These are phyloP conservation scores for Ochropacha duplaris DNA, from an alignment of 2,888 invertebrate genomes.

Conservation along the genomic window DNA sequence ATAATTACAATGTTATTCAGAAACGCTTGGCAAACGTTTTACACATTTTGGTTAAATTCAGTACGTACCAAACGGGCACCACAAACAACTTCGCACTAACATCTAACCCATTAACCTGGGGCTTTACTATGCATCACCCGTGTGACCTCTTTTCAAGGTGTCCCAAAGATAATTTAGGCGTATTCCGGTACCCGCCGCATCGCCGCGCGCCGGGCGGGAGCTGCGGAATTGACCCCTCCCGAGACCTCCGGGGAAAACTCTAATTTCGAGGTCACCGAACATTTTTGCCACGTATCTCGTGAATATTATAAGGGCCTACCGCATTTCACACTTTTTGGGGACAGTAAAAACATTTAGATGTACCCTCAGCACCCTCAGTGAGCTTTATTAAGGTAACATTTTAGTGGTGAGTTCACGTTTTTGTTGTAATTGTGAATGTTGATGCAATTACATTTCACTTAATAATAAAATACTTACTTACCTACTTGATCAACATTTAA, in stretches of 20 bases:
- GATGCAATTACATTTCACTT: not conserved
- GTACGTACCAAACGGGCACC: not conserved
- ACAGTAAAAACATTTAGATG: constrained; percentile 50
- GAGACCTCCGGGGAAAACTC: constrained; percentile 52
- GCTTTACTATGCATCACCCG: constrained; percentile 62
- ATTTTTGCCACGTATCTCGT: constrained; percentile 58
- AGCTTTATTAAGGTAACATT: constrained; percentile 48
- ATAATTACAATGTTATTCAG: not conserved
- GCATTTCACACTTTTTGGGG: constrained; percentile 58
- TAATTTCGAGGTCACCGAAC: constrained; percentile 60
- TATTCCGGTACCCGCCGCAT: constrained; percentile 36
- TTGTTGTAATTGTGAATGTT: constrained; percentile 11
- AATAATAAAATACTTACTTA: not conserved
- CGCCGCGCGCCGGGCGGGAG: constrained; percentile 60
- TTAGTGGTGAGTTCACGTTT: constrained; percentile 18
- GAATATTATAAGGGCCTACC: constrained; percentile 62
- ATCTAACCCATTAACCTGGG: constrained; percentile 55
- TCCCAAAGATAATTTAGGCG: constrained; percentile 68
- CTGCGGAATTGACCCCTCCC: constrained; percentile 61
- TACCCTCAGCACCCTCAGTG: constrained; percentile 41
- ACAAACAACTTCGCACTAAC: constrained; percentile 36
- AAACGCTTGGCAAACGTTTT: not conserved
- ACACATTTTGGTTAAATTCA: not conserved
- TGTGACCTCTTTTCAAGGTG: constrained; percentile 62
- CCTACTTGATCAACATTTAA: too few relatives aligned